Base-by-base conservation (phyloP, 37 sponge, comb jelly and placozoan species). In the Beroe forskalii region DNA sequence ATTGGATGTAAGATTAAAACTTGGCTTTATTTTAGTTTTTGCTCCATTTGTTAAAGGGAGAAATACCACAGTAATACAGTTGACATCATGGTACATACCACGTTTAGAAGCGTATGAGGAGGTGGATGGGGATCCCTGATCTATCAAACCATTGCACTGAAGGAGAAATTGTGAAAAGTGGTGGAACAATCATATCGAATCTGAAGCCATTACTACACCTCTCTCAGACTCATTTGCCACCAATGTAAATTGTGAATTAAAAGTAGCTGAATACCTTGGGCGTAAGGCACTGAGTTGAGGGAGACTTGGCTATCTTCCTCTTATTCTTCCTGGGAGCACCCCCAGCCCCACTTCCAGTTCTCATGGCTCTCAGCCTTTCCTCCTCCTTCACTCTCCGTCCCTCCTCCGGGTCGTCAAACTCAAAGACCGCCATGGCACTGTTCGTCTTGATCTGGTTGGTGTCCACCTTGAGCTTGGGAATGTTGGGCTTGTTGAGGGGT, bases 381-480 rank as follows among this genome's bases (percentile, higher is more conserved):
- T 41, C 55, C 55, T 80, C 55, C 55, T 44, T 44, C 86, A 27
- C 55, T 44, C 86, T 12, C 8, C 55, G 25, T 43, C 86, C 86
- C 55, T 44, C 55, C 86, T 44, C 55, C 0, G 44, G 44, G 55
- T 80, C 86, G 4, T 80, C 86, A 23, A 80, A 80, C 86, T 80
- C 86, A 43, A 80, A 80, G 48, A 80, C 86, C 1, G 86, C 86
- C 86, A 80, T 80, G 24, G 86, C 86, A 80, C 86, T 80, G 44
- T 80, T 80, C 37, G 86, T 33, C 86, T 80, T 80, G 55, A 80
- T 80, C 86, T 80, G 86, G 55, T 44, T 80, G 4, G 86, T 44
- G 28, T 80, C 55, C 25, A 80, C 86, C 22, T 80, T 80, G 1
- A 80, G 27, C 35, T 80, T 80, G 8, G 86, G 86, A 0, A 69